phyloP scores from a whole-genome alignment of 2,797 vertebrate genomes.

The Pseudocheirus occidentalis region DNA sequence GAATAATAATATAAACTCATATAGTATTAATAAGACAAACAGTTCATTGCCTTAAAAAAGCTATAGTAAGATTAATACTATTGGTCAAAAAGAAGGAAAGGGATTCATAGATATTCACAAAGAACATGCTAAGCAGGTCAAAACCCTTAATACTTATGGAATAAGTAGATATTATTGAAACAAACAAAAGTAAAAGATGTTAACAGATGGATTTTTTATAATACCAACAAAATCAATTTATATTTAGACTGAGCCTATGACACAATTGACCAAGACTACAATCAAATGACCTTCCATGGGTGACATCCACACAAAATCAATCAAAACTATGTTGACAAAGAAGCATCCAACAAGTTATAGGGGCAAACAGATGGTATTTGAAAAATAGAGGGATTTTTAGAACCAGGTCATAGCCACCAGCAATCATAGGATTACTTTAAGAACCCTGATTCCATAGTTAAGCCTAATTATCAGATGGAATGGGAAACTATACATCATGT shows the following conservation, averaged over 20 bases:
- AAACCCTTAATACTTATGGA: neutral
- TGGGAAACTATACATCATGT: too few relatives aligned
- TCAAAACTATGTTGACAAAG: too few relatives aligned
- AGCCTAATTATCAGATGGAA: neutral
- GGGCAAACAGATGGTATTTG: too few relatives aligned
- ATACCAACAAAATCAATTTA: neutral
- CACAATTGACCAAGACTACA: too few relatives aligned
- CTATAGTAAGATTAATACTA: neutral
- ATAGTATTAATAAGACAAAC: neutral
- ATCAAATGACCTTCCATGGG: too few relatives aligned
- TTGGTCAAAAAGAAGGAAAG: neutral
- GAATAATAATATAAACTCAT: neutral
- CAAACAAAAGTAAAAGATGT: neutral
- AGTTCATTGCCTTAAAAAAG: neutral
- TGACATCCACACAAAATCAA: too few relatives aligned
- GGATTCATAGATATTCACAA: neutral
- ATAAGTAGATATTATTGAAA: neutral
- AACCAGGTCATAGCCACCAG: neutral
- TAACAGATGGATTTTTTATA: neutral
- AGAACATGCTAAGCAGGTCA: neutral
- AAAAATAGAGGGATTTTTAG: neutral
- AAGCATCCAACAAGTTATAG: too few relatives aligned
- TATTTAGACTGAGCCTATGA: too few relatives aligned
- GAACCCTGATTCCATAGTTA: neutral
- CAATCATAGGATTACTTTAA: neutral